Percentiles rank a stretch among this genome's conserved stretches.
Conservation (phyloP, 1,140 invertebrate species). For the Diuraphis noxia region DNA sequence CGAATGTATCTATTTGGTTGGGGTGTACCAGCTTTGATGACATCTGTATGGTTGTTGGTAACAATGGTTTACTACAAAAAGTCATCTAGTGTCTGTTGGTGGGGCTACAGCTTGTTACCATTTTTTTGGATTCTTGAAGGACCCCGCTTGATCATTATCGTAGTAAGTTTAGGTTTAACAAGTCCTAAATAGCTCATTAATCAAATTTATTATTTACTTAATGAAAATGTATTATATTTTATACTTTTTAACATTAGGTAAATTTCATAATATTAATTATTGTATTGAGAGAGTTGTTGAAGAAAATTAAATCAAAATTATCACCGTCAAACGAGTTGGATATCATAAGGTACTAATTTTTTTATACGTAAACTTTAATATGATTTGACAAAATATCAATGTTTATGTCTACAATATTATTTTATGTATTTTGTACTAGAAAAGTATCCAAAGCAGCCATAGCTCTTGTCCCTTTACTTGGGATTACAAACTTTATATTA, state of each 20-base stretch:
- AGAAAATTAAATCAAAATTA: conserved; percentile 47
- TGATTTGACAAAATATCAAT: background rate
- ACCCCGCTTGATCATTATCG: conserved; percentile 74
- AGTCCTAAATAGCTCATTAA: background rate
- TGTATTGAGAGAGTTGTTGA: conserved; percentile 30
- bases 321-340: conserved; percentile 35
- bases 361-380: background rate
- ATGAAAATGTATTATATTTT: background rate
- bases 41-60: conserved; percentile 71
- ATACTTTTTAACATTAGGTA: background rate
- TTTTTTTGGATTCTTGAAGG: conserved; percentile 89
- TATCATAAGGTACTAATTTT: conserved; percentile 29
- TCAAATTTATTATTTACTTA: background rate
- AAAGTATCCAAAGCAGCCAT: conserved; percentile 80
- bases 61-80: conserved; percentile 64
- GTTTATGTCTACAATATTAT: background rate
- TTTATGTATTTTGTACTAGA: conserved; percentile 63
- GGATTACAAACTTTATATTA: conserved; percentile 71
- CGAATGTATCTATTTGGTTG: conserved; percentile 68
- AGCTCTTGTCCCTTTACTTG: conserved; percentile 78
- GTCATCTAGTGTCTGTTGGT: conserved; percentile 73
- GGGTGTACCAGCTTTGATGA: conserved; percentile 77
- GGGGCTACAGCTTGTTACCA: conserved; percentile 76
- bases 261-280: conserved; percentile 45
- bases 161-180: conserved; percentile 64